Evolutionary conservation across 2,888 invertebrate genomes (phyloP), one percentile per base, ranked within the genome.

Genomic region (Cistogaster globosa): DNA sequence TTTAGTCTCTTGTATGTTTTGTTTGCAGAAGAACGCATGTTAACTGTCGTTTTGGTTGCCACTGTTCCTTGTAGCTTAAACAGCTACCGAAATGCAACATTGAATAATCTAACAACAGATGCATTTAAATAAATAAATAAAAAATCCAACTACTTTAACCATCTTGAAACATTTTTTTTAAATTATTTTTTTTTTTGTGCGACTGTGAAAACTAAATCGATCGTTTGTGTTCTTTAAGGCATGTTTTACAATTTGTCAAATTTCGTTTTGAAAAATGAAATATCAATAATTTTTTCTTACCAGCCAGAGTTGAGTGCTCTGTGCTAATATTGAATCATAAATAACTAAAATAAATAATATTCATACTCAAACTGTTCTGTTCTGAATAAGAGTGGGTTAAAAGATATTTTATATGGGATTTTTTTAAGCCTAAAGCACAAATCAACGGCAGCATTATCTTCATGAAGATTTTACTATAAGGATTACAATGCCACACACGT

Each of bases 41-140:
- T 90, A 82, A 89, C 91, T 90, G 91, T 90, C 90, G 90, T 87
- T 87, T 81, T 83, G 88, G 88, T 84, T 91, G 91, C 91, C 91
- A 91, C 91, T 87, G 91, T 91, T 91, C 89, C 88, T 88, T 90
- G 91, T 90, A 90, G 88, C 88, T 89, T 88, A 89, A 90, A 89
- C 90, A 89, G 90, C 90, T 91, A 90, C 91, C 84, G 90, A 88
- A 88, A 80, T 82, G 67, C 75, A 78, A 60, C 60, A 71, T 68
- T 77, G 20, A 48, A 62, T 75, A 67, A 71, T 84, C 83, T 58
- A 80, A 71, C 67, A 72, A 57, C 45, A 77, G 58, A 71, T 71
- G 71, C 51, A 82, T 32, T 32, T 32, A 7, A 0, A 42, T 12
- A 42, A 42, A 42, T 42, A 42, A 82, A 68, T n/a, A n/a, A n/a